Evolutionary conservation across 2,113 vertebrate species (phyloP), one percentile per base, ranked within the genome.

Genomic region (Polypterus bichir): DNA sequence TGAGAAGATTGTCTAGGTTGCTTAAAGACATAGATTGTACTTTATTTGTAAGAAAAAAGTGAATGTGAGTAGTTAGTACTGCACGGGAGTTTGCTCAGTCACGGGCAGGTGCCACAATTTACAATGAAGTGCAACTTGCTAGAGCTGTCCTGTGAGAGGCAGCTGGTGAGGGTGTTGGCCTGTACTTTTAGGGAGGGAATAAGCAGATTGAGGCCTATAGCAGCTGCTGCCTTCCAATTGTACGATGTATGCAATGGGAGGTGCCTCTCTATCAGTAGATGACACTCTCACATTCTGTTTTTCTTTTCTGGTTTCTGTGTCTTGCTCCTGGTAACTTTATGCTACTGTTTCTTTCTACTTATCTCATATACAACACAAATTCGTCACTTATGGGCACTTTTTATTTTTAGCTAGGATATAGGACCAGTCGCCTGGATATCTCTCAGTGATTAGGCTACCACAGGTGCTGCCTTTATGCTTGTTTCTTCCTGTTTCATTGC

Each of bases 221-320:
- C 73, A 73, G 67, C 67, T 74, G 67, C 77, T 79, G 55, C 62
- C 60, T 67, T 74, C 68, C 57, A 57, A 44, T 45, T 57, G 5
- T 49, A 46, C 46, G 46, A 47, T 57, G 58, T 61, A 49, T 60
- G 52, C 59, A 69, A 64, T 49, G 47, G 48, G 56, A 71, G 54
- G 54, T 56, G 54, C 55, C 61, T 61, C 45, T 57, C 56, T 9
- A 47, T 64, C 27, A 27, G 27, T 27, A 27, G 27, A 27, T 27
- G 27, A 27, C 27, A 27, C 59, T 60, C 47, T 62, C 46, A 57
- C 57, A 11, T 11, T 45, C 46, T 64, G 6, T 57, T 57, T 48
- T 9, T 63, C 44, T 27, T 60, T 61, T 57, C 61, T 54, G 59
- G 54, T 62, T 44, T 47, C 57, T 7, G 49, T 68, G 54, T 62